Evolutionary conservation across 1,140 invertebrate species (phyloP).

Genomic region (Popillia japonica): DNA sequence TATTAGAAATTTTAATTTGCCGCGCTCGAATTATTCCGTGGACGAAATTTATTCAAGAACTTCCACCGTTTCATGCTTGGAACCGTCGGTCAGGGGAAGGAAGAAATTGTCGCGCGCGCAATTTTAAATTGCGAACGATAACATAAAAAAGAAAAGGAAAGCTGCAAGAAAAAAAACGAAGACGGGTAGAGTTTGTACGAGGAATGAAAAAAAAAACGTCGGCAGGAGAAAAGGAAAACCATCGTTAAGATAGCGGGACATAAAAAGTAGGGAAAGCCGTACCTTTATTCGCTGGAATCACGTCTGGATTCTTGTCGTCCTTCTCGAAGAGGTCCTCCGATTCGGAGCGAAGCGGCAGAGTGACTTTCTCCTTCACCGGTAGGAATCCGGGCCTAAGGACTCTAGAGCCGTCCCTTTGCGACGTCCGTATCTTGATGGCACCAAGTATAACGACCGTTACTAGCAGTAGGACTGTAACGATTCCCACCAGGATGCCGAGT

Average conservation of each 20-base stretch:
- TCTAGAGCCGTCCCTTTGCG: constrained; percentile 63
- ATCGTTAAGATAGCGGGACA: too few relatives aligned
- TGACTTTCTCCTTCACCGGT: constrained; percentile 73
- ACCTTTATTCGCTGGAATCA: constrained; percentile 89
- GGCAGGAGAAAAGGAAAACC: too few relatives aligned
- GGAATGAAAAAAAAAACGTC: too few relatives aligned
- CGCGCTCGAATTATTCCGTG: constrained; percentile 11
- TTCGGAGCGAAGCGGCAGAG: constrained; percentile 68
- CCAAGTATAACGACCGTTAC: constrained; percentile 75
- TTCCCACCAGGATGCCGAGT: constrained; percentile 76
- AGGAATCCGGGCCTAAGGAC: constrained; percentile 68
- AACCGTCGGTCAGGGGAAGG: too few relatives aligned
- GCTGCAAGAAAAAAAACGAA: neutral
- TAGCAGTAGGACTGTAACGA: constrained; percentile 73
- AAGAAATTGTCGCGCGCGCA: constrained; percentile 21
- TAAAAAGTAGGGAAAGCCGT: neutral
- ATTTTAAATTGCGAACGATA: neutral
- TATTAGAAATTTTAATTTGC: constrained; percentile 31
- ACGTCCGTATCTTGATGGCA: constrained; percentile 71
- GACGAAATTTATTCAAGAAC: constrained; percentile 26
- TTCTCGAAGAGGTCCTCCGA: constrained; percentile 74
- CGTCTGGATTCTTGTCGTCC: constrained; percentile 85
- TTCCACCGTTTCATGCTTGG: neutral
- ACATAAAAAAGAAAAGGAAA: neutral
- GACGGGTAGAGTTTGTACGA: neutral